phyloP scores from a whole-genome alignment of 2,113 vertebrate genomes.

The Pygathrix nemaeus region DNA sequence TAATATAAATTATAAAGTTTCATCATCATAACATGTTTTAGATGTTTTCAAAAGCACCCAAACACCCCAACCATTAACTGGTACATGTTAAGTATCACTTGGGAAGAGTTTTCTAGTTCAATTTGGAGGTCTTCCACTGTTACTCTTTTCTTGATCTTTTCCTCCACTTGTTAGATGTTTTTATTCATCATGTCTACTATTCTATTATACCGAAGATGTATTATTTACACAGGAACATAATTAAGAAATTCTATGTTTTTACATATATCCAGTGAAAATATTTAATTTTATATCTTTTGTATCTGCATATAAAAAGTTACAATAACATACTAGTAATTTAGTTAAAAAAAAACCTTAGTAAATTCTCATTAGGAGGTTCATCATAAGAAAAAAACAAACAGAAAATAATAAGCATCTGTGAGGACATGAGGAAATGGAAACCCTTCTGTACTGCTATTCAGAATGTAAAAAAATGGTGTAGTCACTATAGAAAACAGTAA shows the following conservation, averaged over 20 bases:
- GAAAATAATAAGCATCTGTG: background rate
- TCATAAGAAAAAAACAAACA: background rate
- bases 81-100: slow-evolving; percentile 15
- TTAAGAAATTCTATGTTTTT: background rate
- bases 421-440: background rate
- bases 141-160: background rate
- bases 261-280: background rate
- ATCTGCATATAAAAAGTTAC: background rate
- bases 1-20: slow-evolving; percentile 11
- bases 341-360: background rate
- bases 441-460: background rate
- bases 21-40: background rate
- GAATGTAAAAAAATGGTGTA: background rate
- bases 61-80: background rate
- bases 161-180: slow-evolving; percentile 8
- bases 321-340: background rate
- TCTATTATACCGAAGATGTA: background rate
- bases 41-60: slow-evolving; percentile 21
- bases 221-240: background rate
- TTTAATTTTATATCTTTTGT: slow-evolving; percentile 32
- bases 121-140: background rate
- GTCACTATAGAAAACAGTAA: background rate
- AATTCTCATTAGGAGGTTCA: background rate
- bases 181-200: background rate
- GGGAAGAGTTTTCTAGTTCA: slow-evolving; percentile 13